These are phyloP conservation scores for Sphecodes monilicornis DNA, from an alignment of 2,888 invertebrate genomes.

Conservation along the genomic window DNA sequence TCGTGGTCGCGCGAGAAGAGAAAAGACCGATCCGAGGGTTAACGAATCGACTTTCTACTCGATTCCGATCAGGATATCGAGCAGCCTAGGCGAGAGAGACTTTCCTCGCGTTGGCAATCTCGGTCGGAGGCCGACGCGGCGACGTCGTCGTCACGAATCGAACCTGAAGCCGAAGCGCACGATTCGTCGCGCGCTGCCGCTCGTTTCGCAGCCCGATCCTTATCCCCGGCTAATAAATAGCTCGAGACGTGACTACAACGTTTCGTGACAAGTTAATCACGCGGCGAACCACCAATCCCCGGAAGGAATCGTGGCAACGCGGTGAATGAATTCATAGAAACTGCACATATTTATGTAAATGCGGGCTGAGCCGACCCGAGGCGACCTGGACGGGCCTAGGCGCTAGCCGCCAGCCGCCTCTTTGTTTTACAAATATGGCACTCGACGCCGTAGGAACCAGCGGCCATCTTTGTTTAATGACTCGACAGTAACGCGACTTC, in stretches of 20 bases:
- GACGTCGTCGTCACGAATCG: conserved; percentile 53
- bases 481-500: conserved; percentile 64
- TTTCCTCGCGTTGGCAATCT: conserved; percentile 14
- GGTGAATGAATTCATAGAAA: conserved; percentile 79
- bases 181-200: conserved; percentile 46
- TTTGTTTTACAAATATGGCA: conserved; percentile 75
- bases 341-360: conserved; percentile 82
- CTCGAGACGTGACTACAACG: conserved; percentile 80
- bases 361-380: conserved; percentile 12
- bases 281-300: conserved; percentile 71
- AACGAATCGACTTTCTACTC: conserved; percentile 61
- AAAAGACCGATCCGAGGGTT: conserved; percentile 49
- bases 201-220: conserved; percentile 56
- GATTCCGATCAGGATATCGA: conserved; percentile 63
- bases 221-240: conserved; percentile 79
- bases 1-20: conserved; percentile 32
- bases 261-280: conserved; percentile 83
- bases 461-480: conserved; percentile 77
- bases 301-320: conserved; percentile 60
- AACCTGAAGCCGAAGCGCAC: conserved; percentile 41
- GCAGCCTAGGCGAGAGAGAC: conserved; percentile 18
- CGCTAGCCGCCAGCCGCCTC: conserved; percentile 50
- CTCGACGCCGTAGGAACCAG: conserved; percentile 54
- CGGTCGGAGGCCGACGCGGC: not conserved
- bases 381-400: conserved; percentile 20